Conservation (phyloP, 2,888 invertebrate species). For the Eudasyphora cyanicolor region DNA sequence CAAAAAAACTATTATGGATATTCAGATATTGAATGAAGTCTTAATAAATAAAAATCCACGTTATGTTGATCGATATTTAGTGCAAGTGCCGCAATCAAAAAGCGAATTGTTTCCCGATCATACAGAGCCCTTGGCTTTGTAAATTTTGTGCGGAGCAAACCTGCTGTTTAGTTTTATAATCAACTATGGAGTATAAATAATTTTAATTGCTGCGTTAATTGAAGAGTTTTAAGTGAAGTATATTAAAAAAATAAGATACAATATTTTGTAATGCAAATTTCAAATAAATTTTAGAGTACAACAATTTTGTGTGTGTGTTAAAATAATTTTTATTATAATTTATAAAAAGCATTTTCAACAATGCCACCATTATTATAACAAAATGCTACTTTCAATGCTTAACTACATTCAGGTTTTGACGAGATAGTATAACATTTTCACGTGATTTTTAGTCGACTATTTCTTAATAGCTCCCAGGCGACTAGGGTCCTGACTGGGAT, state of each 20-base stretch:
- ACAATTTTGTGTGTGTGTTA: background rate
- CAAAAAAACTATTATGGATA: slow-evolving; percentile 73
- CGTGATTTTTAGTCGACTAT: slow-evolving; percentile 57
- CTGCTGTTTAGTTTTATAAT: background rate
- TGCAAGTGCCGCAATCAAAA: slow-evolving; percentile 76
- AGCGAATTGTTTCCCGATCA: slow-evolving; percentile 74
- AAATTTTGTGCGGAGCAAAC: background rate
- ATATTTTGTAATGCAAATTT: slow-evolving; percentile 11
- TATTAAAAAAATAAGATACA: slow-evolving; percentile 1
- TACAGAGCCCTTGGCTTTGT: slow-evolving; percentile 71
- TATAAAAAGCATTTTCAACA: slow-evolving; percentile 22
- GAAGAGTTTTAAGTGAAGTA: slow-evolving; percentile 16
- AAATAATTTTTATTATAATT: slow-evolving; percentile 25
- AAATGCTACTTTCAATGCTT: slow-evolving; percentile 18
- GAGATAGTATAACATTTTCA: background rate
- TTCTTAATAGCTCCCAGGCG: slow-evolving; percentile 87
- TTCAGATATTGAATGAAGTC: slow-evolving; percentile 74
- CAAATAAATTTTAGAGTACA: slow-evolving; percentile 20
- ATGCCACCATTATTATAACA: slow-evolving; percentile 35
- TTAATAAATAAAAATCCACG: slow-evolving; percentile 72
- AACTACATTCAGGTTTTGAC: slow-evolving; percentile 38
- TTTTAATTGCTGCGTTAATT: slow-evolving; percentile 26
- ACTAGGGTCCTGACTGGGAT: slow-evolving; percentile 98
- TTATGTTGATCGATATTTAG: slow-evolving; percentile 75
- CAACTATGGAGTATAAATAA: background rate